phyloP scores from a whole-genome alignment of 1,140 invertebrate species.

The Drosophila arawakana region DNA sequence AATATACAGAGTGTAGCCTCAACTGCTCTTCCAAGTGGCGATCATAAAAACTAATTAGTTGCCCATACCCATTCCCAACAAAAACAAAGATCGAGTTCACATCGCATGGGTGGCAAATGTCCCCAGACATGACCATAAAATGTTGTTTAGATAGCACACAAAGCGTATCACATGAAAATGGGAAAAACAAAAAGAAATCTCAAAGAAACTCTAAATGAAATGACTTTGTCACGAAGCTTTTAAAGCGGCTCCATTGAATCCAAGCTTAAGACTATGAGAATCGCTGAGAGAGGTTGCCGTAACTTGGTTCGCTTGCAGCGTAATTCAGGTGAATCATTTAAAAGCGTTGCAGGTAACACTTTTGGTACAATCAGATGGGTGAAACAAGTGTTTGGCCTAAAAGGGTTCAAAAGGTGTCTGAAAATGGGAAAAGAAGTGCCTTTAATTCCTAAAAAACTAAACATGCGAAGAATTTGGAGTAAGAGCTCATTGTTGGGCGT shows the following conservation, averaged over 20 bases:
- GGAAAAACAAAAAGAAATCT: slow-evolving; percentile 37
- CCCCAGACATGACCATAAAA: slow-evolving; percentile 62
- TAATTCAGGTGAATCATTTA: slow-evolving; percentile 47
- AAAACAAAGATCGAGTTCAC: slow-evolving; percentile 15
- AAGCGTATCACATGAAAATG: slow-evolving; percentile 58
- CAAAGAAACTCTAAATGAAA: slow-evolving; percentile 54
- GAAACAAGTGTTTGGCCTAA: background rate
- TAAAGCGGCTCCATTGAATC: slow-evolving; percentile 37
- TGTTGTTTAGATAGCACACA: slow-evolving; percentile 53
- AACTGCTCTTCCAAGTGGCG: slow-evolving; percentile 45
- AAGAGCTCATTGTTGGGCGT: too few species aligned
- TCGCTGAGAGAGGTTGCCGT: slow-evolving; percentile 26
- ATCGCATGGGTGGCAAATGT: slow-evolving; percentile 72
- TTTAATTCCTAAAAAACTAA: too few species aligned
- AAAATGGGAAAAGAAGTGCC: background rate
- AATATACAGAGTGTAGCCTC: background rate
- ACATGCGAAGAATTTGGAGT: too few species aligned
- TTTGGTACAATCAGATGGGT: slow-evolving; percentile 7
- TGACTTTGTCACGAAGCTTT: slow-evolving; percentile 79
- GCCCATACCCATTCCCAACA: slow-evolving; percentile 56
- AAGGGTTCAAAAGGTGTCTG: background rate
- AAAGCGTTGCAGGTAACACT: slow-evolving; percentile 37
- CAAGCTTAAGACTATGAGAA: slow-evolving; percentile 25
- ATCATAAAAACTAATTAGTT: slow-evolving; percentile 81
- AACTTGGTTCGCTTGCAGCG: slow-evolving; percentile 12